Evolutionary conservation across 2,888 invertebrate species (phyloP).

Genomic region (Mylabris sibirica): DNA sequence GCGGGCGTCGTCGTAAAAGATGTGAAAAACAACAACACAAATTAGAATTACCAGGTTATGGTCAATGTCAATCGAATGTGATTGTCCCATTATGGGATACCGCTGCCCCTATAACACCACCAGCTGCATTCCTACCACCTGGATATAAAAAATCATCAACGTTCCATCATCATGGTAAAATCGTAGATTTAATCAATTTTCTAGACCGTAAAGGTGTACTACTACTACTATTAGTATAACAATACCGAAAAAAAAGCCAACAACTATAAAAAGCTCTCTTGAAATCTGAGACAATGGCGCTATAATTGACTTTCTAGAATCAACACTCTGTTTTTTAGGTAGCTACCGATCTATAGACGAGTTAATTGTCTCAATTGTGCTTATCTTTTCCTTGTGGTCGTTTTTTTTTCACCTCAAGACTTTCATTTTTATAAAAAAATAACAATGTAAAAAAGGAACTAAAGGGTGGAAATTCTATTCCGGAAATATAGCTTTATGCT

Average conservation of each 20-base stretch:
- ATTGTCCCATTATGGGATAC: conserved; percentile 67
- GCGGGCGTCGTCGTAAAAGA: conserved; percentile 67
- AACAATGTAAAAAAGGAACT: not conserved
- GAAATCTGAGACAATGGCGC: not conserved
- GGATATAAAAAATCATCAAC: conserved; percentile 63
- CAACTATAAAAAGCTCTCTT: conserved; percentile 2
- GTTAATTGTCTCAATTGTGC: not conserved
- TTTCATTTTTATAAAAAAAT: not conserved
- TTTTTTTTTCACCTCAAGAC: not conserved
- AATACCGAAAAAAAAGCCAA: not conserved
- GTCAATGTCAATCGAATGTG: conserved; percentile 61
- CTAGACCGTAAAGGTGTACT: too few species aligned
- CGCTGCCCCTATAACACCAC: conserved; percentile 72
- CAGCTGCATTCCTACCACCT: conserved; percentile 71
- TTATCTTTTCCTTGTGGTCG: not conserved
- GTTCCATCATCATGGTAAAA: conserved; percentile 35
- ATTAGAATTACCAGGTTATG: conserved; percentile 52
- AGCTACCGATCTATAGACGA: not conserved
- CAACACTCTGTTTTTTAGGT: not conserved
- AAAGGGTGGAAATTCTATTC: not conserved
- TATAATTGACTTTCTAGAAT: not conserved
- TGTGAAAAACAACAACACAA: conserved; percentile 68
- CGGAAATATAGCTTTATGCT: not conserved
- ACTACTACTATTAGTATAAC: too few species aligned
- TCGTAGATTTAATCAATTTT: too few species aligned